These are phyloP conservation scores for Metaphire vulgaris DNA, from an alignment of 1,140 invertebrate genomes.

Conservation along the genomic window DNA sequence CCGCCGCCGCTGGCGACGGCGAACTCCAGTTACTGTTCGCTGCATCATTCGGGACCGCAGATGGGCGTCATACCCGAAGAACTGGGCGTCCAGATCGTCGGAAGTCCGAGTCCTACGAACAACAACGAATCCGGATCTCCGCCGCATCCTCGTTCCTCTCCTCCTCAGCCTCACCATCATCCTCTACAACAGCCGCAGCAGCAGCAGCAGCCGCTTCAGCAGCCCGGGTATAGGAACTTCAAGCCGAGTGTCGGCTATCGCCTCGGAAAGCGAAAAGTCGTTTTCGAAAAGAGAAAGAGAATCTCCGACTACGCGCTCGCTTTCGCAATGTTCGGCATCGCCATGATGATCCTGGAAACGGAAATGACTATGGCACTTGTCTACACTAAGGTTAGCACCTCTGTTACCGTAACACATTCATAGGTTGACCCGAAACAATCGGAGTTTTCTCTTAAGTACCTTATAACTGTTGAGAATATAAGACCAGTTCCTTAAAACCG, in stretches of 20 bases:
- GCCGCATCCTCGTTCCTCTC: not conserved
- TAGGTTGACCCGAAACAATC: too few species aligned
- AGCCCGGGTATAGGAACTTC: not conserved
- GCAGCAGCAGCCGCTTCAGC: not conserved
- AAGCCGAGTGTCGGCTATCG: slow-evolving; percentile 64
- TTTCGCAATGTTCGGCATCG: slow-evolving; percentile 97
- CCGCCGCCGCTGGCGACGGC: too few species aligned
- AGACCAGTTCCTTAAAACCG: too few species aligned
- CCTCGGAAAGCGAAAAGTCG: slow-evolving; percentile 85
- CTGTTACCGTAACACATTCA: too few species aligned
- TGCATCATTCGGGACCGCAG: not conserved
- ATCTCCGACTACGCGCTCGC: slow-evolving; percentile 96
- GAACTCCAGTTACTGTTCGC: too few species aligned
- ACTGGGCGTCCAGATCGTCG: not conserved
- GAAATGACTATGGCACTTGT: slow-evolving; percentile 21
- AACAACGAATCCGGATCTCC: not conserved
- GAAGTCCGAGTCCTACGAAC: not conserved
- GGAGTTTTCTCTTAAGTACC: too few species aligned
- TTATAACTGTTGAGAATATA: too few species aligned
- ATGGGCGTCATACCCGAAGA: not conserved
- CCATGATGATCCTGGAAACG: slow-evolving; percentile 65
- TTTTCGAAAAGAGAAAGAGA: slow-evolving; percentile 93
- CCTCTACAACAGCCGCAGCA: not conserved
- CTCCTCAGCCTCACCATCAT: not conserved
- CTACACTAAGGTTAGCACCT: slow-evolving; percentile 22